Percentiles rank a stretch among this genome's conserved stretches.
phyloP scores from a whole-genome alignment of 2,113 vertebrate genomes.

The Mus musculus region DNA sequence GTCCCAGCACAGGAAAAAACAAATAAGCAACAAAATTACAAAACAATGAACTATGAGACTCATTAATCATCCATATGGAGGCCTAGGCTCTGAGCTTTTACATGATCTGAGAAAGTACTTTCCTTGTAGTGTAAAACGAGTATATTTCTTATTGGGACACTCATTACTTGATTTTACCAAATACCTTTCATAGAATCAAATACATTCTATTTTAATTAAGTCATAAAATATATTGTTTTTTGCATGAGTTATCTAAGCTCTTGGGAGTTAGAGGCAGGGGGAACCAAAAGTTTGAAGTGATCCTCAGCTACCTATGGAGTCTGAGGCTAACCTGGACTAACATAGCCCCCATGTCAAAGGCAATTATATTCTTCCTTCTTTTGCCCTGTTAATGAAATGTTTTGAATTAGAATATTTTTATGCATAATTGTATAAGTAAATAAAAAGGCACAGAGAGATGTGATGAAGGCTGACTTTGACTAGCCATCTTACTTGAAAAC shows the following conservation, averaged over 20 bases:
- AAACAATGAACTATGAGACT: background rate
- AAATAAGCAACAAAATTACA: background rate
- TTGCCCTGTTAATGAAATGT: background rate
- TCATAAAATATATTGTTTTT: background rate
- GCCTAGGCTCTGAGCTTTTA: background rate
- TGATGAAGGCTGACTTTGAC: background rate
- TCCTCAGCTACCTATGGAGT: slow-evolving; percentile 26
- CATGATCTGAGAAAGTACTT: background rate
- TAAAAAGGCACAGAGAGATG: background rate
- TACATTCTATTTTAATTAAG: background rate
- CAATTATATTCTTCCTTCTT: background rate
- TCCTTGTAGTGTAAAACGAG: background rate
- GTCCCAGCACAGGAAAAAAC: background rate
- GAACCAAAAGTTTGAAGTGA: background rate
- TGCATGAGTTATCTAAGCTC: background rate
- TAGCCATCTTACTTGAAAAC: too few species aligned
- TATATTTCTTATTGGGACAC: background rate
- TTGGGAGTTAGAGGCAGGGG: background rate
- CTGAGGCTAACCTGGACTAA: background rate
- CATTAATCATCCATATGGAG: background rate
- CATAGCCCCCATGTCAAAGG: background rate
- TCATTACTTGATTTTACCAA: background rate
- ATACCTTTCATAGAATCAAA: background rate
- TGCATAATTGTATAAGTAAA: background rate
- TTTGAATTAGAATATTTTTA: slow-evolving; percentile 30